A percentile compares a stretch with the other conserved stretches of the same genome.
Conservation (phyloP, 2,797 vertebrate species). For the Hemibagrus guttatus region DNA sequence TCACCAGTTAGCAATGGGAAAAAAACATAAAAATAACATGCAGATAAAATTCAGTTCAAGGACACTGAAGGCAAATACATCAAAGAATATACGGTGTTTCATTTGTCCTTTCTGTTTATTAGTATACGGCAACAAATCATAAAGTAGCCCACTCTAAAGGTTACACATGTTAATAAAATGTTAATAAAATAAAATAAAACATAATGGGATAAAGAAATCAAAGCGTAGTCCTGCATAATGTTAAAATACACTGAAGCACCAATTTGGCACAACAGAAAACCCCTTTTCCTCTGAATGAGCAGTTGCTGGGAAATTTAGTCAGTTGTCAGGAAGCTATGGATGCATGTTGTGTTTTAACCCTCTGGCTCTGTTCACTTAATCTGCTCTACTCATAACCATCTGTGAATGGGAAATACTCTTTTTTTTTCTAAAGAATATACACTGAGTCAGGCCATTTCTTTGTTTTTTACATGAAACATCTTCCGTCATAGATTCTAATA, state of each 20-base stretch:
- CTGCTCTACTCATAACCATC: background rate
- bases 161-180: background rate
- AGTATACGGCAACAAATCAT: background rate
- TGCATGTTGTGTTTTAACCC: no score
- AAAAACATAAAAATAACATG: background rate
- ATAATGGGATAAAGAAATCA: background rate
- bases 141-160: background rate
- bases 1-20: background rate
- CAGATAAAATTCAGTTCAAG: background rate
- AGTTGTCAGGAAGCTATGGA: background rate
- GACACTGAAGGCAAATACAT: background rate
- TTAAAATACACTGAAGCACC: background rate
- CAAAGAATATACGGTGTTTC: background rate
- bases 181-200: no score
- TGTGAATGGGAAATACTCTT: background rate
- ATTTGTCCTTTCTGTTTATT: background rate
- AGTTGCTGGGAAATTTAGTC: background rate
- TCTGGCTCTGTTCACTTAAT: background rate
- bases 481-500: background rate
- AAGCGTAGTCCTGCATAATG: background rate
- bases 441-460: background rate
- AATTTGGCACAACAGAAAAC: background rate
- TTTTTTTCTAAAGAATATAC: background rate
- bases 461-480: background rate
- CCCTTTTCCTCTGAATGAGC: background rate